These are phyloP conservation scores for Merodon equestris DNA, from an alignment of 2,888 invertebrate species.

Conservation along the genomic window DNA sequence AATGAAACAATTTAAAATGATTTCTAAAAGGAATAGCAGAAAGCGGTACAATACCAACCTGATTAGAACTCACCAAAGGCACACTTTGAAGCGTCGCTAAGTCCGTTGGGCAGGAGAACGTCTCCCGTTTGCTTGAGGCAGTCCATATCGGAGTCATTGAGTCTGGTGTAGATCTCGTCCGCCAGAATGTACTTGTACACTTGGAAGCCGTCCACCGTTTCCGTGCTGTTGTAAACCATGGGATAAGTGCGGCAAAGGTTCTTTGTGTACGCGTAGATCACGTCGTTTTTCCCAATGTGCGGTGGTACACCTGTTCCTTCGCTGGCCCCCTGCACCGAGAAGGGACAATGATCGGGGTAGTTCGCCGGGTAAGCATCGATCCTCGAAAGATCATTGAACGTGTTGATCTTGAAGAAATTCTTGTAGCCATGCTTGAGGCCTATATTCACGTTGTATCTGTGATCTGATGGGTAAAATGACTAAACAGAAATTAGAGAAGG, in stretches of 20 bases:
- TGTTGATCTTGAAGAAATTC: constrained; percentile 68
- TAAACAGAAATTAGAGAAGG: constrained; percentile 14
- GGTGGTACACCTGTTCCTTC: constrained; percentile 68
- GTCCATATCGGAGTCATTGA: constrained; percentile 38
- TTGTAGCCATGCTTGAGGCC: constrained; percentile 61
- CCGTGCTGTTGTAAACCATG: constrained; percentile 50
- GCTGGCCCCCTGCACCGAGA: constrained; percentile 47
- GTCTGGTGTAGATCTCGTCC: constrained; percentile 47
- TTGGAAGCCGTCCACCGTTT: constrained; percentile 14
- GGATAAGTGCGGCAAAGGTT: constrained; percentile 60
- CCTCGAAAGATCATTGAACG: constrained; percentile 50
- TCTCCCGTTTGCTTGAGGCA: constrained; percentile 61
- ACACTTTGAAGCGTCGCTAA: constrained; percentile 84
- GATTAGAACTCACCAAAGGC: constrained; percentile 80
- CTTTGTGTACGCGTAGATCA: constrained; percentile 45
- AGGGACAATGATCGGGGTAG: constrained; percentile 44
- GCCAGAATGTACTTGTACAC: constrained; percentile 33
- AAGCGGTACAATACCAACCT: neutral
- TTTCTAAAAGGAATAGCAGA: neutral
- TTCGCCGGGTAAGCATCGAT: constrained; percentile 37
- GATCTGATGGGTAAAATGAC: constrained; percentile 44
- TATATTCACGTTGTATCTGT: constrained; percentile 65
- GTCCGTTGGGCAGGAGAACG: constrained; percentile 80
- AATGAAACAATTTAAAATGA: neutral
- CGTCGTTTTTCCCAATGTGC: constrained; percentile 37